Percentiles rank a stretch among this genome's conserved stretches.
Evolutionary conservation across 2,797 vertebrate genomes (phyloP).

Genomic region (Tachyglossus aculeatus): DNA sequence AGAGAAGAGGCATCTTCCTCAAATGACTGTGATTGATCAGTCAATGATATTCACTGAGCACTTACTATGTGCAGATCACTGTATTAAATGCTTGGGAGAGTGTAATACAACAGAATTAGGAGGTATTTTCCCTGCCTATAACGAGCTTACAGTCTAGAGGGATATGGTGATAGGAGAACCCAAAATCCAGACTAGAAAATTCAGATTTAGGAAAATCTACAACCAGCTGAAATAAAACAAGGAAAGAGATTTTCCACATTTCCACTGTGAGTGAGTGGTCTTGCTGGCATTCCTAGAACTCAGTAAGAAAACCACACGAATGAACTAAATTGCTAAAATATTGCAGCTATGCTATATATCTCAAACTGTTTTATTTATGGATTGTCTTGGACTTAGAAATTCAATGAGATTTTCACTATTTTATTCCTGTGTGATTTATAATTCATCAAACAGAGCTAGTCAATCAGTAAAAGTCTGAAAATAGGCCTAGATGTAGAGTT

Average conservation of each 20-base stretch:
- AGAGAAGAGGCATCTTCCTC: too few relatives aligned
- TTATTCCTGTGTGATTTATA: slow-evolving; percentile 71
- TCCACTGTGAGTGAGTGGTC: slow-evolving; percentile 23
- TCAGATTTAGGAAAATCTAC: slow-evolving; percentile 7
- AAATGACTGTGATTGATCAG: too few relatives aligned
- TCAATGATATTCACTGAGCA: too few relatives aligned
- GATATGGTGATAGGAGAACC: too few relatives aligned
- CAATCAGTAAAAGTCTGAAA: slow-evolving; percentile 65
- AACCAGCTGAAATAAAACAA: background rate
- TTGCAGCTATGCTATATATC: slow-evolving; percentile 48
- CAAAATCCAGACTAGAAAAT: too few relatives aligned
- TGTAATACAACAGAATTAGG: too few relatives aligned
- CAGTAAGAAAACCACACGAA: slow-evolving; percentile 45
- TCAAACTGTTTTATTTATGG: slow-evolving; percentile 55
- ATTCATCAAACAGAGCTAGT: slow-evolving; percentile 70
- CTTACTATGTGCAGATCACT: too few relatives aligned
- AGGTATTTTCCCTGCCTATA: too few relatives aligned
- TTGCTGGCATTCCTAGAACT: slow-evolving; percentile 41
- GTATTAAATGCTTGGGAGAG: too few relatives aligned
- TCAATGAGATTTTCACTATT: slow-evolving; percentile 70
- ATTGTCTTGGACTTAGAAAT: slow-evolving; percentile 55
- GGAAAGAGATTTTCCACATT: slow-evolving; percentile 9
- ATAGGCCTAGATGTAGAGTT: slow-evolving; percentile 58
- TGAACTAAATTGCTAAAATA: slow-evolving; percentile 47
- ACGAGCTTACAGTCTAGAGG: too few relatives aligned